These are phyloP conservation scores for Fabriciana adippe DNA, from an alignment of 2,888 invertebrate species.

Conservation along the genomic window DNA sequence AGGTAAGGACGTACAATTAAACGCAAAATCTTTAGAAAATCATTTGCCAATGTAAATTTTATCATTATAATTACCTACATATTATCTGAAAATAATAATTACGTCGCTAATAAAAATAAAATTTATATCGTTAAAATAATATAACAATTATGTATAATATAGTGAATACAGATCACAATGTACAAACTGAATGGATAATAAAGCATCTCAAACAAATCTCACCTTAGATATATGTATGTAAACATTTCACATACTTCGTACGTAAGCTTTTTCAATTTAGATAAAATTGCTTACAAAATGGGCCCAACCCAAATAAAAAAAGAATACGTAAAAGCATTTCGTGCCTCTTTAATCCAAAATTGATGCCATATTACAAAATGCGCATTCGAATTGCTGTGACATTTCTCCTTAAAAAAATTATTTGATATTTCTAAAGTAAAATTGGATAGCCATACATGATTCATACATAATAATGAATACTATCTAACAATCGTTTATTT, in stretches of 20 bases:
- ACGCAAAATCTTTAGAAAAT: too few relatives aligned
- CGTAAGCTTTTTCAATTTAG: slow-evolving; percentile 38
- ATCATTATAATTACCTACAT: too few relatives aligned
- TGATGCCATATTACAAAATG: slow-evolving; percentile 40
- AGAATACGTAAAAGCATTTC: slow-evolving; percentile 44
- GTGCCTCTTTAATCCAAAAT: slow-evolving; percentile 43
- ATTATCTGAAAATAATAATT: too few relatives aligned
- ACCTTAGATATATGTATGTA: slow-evolving; percentile 33
- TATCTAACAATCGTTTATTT: too few relatives aligned
- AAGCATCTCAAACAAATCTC: slow-evolving; percentile 23
- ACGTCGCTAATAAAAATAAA: too few relatives aligned
- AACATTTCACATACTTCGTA: slow-evolving; percentile 31
- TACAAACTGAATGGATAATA: slow-evolving; percentile 1
- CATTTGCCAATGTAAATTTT: too few relatives aligned
- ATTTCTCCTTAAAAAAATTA: slow-evolving; percentile 2
- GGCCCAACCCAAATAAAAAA: slow-evolving; percentile 41
- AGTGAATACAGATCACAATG: background rate
- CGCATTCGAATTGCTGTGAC: slow-evolving; percentile 44
- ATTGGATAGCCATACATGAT: too few relatives aligned
- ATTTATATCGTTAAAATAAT: too few relatives aligned
- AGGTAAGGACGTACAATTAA: too few relatives aligned
- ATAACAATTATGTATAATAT: background rate
- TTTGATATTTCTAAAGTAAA: background rate
- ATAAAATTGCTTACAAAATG: slow-evolving; percentile 43
- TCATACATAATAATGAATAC: too few relatives aligned